Base-by-base conservation (phyloP, 2,888 invertebrate species). In the Hydroisotoma schaefferi region DNA sequence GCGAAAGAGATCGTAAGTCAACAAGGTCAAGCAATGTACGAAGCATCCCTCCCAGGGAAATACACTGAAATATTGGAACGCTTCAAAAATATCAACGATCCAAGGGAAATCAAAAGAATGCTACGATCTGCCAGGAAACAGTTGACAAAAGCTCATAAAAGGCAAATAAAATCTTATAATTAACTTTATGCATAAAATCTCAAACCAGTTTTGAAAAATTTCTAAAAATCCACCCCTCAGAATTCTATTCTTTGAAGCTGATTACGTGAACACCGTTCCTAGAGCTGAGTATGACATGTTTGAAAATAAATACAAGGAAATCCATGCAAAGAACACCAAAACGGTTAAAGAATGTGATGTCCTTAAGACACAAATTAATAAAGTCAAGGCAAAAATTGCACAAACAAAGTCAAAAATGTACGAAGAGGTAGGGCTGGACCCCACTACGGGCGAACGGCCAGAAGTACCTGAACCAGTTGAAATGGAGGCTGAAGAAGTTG, bases 1-100 rank as follows among this genome's bases (percentile, higher is more conserved):
- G 62, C 62, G 8, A 62, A 47, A 37, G 62, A 62, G 33, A 62
- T 62, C 40, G 59, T 62, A 3, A 62, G 56, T 23, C 55, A 58
- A 4, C 58, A 62, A 43, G 58, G 62, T 6, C 62, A 62, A 58
- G 20, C 27, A 3, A 52, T 47, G 40, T 49, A 27, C 20, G 49
- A 49, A 6, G 59, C 51, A 55, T 46, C 58, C 10, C 44, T 62
- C 27, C 62, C 62, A 1, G 62, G 58, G 23, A 62, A 62, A 40
- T 62, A 62, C 20, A 62, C 62, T 1, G 62, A 62, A 52, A 57
- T 62, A 12, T 58, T 62, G 62, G 58, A 57, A 23, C 27, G 57
- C 26, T 58, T 62, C 26, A 48, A 58, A 26, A 52, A 58, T 38
- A 48, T 48, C 22, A 38, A 49, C 2, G 62, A 62, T 38, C 58